Evolutionary conservation across 2,113 vertebrate species (phyloP), one percentile per base, ranked within the genome.

Genomic region (Alaudala cheleensis): DNA sequence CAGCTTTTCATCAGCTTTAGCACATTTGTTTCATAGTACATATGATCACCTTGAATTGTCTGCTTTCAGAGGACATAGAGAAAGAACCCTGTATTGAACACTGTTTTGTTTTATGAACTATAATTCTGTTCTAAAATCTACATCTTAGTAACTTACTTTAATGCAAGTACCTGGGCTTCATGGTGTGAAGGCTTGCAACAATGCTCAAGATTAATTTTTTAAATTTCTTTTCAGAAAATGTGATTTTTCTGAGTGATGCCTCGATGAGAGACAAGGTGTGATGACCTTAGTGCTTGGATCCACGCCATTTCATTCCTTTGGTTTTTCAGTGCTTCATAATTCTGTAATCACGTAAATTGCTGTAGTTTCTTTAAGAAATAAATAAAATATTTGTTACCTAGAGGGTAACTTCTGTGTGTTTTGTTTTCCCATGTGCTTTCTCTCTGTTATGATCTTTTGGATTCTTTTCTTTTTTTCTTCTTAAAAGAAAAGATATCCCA

Each of bases 211-310:
- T 92, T 65, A 92, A 34, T 58, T 72, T 93, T 95, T 95, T 81
- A 90, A 72, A n/a, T 94, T 97, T 89, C 81, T 95, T 98, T 97
- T 67, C 98, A 99, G 99, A 99, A 97, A 99, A 99, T 95, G 99
- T 99, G 49, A 97, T 99, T 95, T 99, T 99, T 97, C 98, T 99
- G 96, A 99, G 98, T 47, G 99, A 99, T 57, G 97, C 96, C 71
- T 3, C 97, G 23, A 1, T 90, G 2, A 98, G 97, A 93, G 99
- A 99, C 23, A 98, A 97, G 94, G 81, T 31, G 10, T 99, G 98
- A 99, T 58, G 45, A 44, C 33, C 0, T 60, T 65, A 62, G 45
- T 50, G 51, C 58, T 70, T 81, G 54, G 61, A 96, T 24, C 44
- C 25, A 66, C 66, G 92, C 24, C 49, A 26, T 73, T 82, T 94